These are phyloP conservation scores for Leptopilina boulardi DNA, from an alignment of 1,140 invertebrate species.

Conservation along the genomic window DNA sequence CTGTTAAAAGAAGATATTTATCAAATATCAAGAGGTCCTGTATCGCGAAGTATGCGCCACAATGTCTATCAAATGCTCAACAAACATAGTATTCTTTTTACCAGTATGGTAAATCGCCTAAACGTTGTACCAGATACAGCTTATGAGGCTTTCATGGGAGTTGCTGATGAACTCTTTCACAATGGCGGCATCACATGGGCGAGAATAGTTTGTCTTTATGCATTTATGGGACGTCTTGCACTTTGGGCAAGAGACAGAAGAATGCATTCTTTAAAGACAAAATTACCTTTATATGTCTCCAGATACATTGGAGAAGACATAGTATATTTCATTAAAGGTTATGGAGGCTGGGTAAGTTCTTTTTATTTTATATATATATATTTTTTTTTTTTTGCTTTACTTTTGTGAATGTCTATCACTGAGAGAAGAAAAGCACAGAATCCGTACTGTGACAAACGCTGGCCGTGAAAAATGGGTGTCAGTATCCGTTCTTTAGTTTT, in stretches of 20 bases:
- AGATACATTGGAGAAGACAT: constrained; percentile 71
- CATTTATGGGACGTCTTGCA: constrained; percentile 78
- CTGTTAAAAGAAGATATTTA: constrained; percentile 73
- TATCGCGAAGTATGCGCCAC: constrained; percentile 72
- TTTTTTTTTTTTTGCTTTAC: background rate
- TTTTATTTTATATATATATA: too few relatives aligned
- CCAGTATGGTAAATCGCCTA: constrained; percentile 79
- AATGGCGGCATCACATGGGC: constrained; percentile 78
- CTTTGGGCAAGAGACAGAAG: constrained; percentile 75
- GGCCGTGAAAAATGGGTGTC: too few relatives aligned
- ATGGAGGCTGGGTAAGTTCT: constrained; percentile 73
- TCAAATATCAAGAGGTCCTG: constrained; percentile 70
- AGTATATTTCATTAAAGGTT: constrained; percentile 72
- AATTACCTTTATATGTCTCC: constrained; percentile 72
- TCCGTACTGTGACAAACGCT: too few relatives aligned
- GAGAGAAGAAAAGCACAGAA: too few relatives aligned
- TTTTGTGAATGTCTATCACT: too few relatives aligned
- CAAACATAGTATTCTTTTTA: constrained; percentile 79
- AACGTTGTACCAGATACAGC: constrained; percentile 76
- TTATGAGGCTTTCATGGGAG: constrained; percentile 77
- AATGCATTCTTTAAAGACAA: constrained; percentile 70
- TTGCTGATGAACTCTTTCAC: constrained; percentile 80
- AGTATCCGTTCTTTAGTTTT: too few relatives aligned
- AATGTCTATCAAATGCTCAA: constrained; percentile 77
- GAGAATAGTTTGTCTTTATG: constrained; percentile 79